A percentile compares a stretch with the other conserved stretches of the same genome.
Evolutionary conservation across 2,888 invertebrate species (phyloP).

Genomic region (Druceiella hillmani): DNA sequence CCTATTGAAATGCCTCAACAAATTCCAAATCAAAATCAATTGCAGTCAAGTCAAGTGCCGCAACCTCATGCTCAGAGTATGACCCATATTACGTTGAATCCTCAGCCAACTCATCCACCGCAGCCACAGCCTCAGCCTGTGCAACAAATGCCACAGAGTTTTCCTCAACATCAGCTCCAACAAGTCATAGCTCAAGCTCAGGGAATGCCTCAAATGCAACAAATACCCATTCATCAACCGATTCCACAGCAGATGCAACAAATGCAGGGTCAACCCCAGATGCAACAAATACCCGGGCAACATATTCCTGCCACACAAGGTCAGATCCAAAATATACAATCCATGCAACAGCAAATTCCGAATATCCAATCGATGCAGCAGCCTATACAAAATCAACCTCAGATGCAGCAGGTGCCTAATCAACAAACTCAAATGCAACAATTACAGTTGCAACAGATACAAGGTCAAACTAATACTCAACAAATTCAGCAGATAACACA

Average conservation of each 20-base stretch:
- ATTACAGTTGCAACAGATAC: conserved; percentile 50
- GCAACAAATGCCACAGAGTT: conserved; percentile 50
- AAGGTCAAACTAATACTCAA: conserved; percentile 43
- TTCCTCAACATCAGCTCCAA: conserved; percentile 49
- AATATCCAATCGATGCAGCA: conserved; percentile 49
- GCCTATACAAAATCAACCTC: conserved; percentile 43
- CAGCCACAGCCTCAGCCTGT: conserved; percentile 45
- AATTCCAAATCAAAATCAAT: conserved; percentile 43
- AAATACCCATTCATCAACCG: conserved; percentile 50
- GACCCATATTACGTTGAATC: conserved; percentile 47
- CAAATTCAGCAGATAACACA: conserved; percentile 50
- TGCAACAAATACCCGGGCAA: conserved; percentile 46
- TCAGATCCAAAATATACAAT: conserved; percentile 46
- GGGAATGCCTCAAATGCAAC: conserved; percentile 45
- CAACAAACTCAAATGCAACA: conserved; percentile 51
- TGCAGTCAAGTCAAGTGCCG: conserved; percentile 39
- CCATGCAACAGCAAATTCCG: conserved; percentile 49
- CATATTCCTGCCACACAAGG: conserved; percentile 46
- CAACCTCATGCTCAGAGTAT: conserved; percentile 50
- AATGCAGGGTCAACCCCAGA: conserved; percentile 45
- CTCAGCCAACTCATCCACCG: conserved; percentile 37
- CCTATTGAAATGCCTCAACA: conserved; percentile 50
- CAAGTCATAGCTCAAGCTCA: conserved; percentile 49
- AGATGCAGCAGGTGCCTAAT: conserved; percentile 42
- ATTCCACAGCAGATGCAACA: conserved; percentile 51